Evolutionary conservation across 2,888 invertebrate species (phyloP).

Genomic region (Aporophyla nigra): DNA sequence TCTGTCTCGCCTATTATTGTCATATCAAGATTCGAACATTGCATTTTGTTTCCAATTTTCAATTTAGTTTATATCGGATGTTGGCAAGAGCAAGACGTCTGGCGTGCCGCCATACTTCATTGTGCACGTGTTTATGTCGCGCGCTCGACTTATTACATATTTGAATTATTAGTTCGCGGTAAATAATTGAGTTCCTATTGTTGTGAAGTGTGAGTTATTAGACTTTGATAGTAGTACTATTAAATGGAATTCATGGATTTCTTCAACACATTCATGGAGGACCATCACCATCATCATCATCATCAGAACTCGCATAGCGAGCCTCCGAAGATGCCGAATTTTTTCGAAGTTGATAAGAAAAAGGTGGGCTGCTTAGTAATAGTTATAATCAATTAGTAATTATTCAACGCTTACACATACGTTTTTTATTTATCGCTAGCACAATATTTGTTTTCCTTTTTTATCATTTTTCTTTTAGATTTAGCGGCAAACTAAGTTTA

Average conservation of each 20-base stretch:
- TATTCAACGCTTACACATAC: not conserved
- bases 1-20: slow-evolving; percentile 90
- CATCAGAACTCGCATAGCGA: slow-evolving; percentile 78
- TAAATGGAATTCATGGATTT: slow-evolving; percentile 88
- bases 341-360: slow-evolving; percentile 88
- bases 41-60: slow-evolving; percentile 91
- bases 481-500: not conserved
- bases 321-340: slow-evolving; percentile 86
- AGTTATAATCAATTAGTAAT: slow-evolving; percentile 3
- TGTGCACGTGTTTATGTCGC: slow-evolving; percentile 83
- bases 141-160: slow-evolving; percentile 71
- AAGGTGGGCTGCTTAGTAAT: slow-evolving; percentile 76
- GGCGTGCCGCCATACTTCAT: slow-evolving; percentile 83
- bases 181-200: slow-evolving; percentile 65
- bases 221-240: slow-evolving; percentile 67
- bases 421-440: no score
- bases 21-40: slow-evolving; percentile 90
- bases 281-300: slow-evolving; percentile 67
- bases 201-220: slow-evolving; percentile 74
- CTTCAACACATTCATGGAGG: slow-evolving; percentile 84
- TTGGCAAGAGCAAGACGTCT: slow-evolving; percentile 89
- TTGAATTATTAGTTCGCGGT: slow-evolving; percentile 72
- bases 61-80: slow-evolving; percentile 91
- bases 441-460: not conserved
- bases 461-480: not conserved